These are phyloP conservation scores for Spongilla lacustris DNA, from an alignment of 37 sponge, comb jelly and placozoan genomes.

Conservation along the genomic window DNA sequence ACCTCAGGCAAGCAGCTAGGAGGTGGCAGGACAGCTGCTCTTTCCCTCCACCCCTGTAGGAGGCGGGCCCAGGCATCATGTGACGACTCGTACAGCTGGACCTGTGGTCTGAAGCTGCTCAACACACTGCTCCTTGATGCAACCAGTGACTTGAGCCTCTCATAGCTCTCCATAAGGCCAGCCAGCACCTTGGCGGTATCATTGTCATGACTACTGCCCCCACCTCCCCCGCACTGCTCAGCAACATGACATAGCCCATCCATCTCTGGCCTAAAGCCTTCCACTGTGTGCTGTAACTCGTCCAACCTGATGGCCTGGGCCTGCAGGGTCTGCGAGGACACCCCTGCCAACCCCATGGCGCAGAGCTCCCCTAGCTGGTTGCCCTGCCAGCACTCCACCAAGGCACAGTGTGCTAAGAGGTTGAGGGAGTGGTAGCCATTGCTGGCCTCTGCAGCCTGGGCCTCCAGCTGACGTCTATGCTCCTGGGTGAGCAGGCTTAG, in stretches of 20 bases:
- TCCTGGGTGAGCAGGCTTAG: constrained; percentile 18
- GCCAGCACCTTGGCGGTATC: background rate
- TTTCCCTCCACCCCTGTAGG: constrained; percentile 43
- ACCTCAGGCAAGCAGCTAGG: constrained; percentile 11
- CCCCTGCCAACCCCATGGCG: constrained; percentile 28
- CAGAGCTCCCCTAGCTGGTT: constrained; percentile 14
- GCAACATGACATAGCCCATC: background rate
- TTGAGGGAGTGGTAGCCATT: constrained; percentile 16
- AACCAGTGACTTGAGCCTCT: constrained; percentile 14
- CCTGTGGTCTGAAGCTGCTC: constrained; percentile 17
- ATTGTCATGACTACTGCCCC: background rate
- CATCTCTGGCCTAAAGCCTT: constrained; percentile 16
- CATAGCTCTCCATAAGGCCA: constrained; percentile 5
- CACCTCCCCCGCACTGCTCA: background rate
- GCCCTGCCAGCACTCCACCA: constrained; percentile 35
- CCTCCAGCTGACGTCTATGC: constrained; percentile 23
- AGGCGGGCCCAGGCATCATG: constrained; percentile 33
- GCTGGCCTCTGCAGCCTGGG: constrained; percentile 4
- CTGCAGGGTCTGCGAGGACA: background rate
- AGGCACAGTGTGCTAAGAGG: constrained; percentile 2
- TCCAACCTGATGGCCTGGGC: constrained; percentile 22
- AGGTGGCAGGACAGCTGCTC: constrained; percentile 15
- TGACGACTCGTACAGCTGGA: constrained; percentile 59
- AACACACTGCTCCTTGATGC: constrained; percentile 18
- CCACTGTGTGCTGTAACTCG: constrained; percentile 30